phyloP scores from a whole-genome alignment of 2,113 vertebrate genomes.

The Corydoras maculifer region DNA sequence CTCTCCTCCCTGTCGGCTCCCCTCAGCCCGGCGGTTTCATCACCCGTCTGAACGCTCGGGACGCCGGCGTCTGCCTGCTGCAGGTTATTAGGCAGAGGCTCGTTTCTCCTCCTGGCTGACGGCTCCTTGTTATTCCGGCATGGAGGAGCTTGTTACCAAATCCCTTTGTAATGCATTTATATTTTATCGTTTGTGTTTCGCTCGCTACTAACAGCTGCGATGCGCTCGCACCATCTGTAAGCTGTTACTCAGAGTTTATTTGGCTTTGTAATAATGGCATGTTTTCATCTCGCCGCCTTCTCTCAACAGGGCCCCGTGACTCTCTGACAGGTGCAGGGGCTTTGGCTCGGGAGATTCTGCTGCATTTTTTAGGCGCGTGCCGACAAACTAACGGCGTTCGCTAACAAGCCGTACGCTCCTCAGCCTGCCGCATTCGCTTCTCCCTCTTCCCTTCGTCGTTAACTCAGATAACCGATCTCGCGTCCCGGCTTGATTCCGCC shows the following conservation, averaged over 20 bases:
- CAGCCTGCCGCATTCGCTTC: too few relatives aligned
- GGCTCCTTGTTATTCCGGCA: conserved; percentile 54
- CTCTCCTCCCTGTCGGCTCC: not conserved
- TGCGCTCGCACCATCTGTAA: conserved; percentile 71
- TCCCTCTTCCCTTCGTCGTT: too few relatives aligned
- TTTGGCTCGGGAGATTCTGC: conserved; percentile 65
- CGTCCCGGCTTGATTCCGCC: too few relatives aligned
- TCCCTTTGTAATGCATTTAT: conserved; percentile 64
- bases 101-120: conserved; percentile 48
- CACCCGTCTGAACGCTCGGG: too few relatives aligned
- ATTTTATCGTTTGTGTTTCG: conserved; percentile 70
- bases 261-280: conserved; percentile 69
- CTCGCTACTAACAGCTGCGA: conserved; percentile 69
- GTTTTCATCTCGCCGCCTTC: conserved; percentile 60
- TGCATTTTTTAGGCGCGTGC: conserved; percentile 70
- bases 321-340: conserved; percentile 69
- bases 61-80: not conserved
- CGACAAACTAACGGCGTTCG: conserved; percentile 62
- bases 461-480: too few relatives aligned
- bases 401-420: conserved; percentile 32
- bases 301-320: conserved; percentile 63
- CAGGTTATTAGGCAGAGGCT: conserved; percentile 2
- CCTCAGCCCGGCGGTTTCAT: too few relatives aligned
- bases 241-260: conserved; percentile 68
- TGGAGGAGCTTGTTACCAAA: conserved; percentile 58